Evolutionary conservation across 1,140 invertebrate genomes (phyloP).

Genomic region (Drosophila carrolli): DNA sequence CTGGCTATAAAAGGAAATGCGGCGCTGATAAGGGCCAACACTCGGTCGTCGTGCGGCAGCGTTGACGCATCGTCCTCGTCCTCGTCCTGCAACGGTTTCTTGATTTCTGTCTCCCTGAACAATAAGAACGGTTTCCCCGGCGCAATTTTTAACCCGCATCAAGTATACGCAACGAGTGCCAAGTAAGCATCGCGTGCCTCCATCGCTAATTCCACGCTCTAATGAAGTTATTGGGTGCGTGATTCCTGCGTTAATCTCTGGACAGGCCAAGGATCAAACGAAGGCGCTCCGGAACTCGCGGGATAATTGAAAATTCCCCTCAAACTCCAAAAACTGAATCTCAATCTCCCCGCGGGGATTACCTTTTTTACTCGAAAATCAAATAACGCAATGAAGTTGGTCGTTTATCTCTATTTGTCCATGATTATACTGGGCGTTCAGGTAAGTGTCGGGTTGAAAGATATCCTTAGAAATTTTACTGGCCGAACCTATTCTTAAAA

Average conservation of each 20-base stretch:
- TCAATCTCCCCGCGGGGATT: conserved; percentile 25
- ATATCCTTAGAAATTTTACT: no score
- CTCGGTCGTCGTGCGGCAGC: conserved; percentile 79
- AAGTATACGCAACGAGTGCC: conserved; percentile 45
- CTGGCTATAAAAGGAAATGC: conserved; percentile 83
- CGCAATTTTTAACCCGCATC: conserved; percentile 25
- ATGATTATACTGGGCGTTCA: conserved; percentile 78
- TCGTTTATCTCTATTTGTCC: conserved; percentile 70
- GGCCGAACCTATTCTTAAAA: no score
- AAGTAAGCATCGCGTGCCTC: conserved; percentile 22
- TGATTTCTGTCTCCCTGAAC: conserved; percentile 23
- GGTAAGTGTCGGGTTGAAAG: conserved; percentile 56
- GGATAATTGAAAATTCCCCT: conserved; percentile 59
- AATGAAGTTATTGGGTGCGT: conserved; percentile 69
- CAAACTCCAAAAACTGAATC: conserved; percentile 3
- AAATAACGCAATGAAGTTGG: conserved; percentile 64
- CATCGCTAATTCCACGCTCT: conserved; percentile 47
- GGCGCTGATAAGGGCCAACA: conserved; percentile 78
- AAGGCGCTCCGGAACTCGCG: conserved; percentile 14
- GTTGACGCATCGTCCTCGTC: conserved; percentile 68
- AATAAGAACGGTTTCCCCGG: conserved; percentile 48
- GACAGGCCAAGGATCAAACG: conserved; percentile 28
- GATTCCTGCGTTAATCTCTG: conserved; percentile 58
- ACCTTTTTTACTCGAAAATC: conserved; percentile 33
- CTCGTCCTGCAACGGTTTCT: conserved; percentile 50